Conservation (phyloP, 92 coral and sea anemone genomes). For the Micromussa lordhowensis region DNA sequence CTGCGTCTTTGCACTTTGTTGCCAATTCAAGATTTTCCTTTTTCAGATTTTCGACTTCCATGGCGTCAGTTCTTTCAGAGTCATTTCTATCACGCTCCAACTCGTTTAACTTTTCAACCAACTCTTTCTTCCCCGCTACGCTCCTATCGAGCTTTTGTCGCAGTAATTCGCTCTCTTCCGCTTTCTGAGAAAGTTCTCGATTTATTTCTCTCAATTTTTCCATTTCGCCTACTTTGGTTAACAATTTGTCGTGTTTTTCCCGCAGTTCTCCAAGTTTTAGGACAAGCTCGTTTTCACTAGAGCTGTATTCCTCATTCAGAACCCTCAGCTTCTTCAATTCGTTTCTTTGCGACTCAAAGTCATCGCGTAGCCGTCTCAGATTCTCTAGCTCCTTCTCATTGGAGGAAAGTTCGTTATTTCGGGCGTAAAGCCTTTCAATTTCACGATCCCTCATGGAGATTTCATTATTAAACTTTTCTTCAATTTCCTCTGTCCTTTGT, state of each 20-base stretch:
- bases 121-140: constrained; percentile 56
- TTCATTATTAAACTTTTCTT: constrained; percentile 56
- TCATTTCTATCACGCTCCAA: constrained; percentile 52
- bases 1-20: constrained; percentile 69
- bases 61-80: constrained; percentile 36
- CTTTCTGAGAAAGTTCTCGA: constrained; percentile 45
- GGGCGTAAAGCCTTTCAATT: constrained; percentile 76
- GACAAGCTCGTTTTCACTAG: constrained; percentile 58
- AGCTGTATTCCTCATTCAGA: constrained; percentile 10
- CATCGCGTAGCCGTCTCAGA: constrained; percentile 37
- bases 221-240: constrained; percentile 44
- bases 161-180: constrained; percentile 45
- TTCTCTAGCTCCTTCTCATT: constrained; percentile 69
- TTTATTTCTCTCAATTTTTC: constrained; percentile 47
- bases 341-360: constrained; percentile 25
- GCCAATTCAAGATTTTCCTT: constrained; percentile 55
- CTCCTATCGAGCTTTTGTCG: constrained; percentile 47
- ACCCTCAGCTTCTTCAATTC: constrained; percentile 50
- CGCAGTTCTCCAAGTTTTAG: constrained; percentile 42
- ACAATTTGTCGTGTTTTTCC: constrained; percentile 41
- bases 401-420: constrained; percentile 70
- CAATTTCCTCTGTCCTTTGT: constrained; percentile 49
- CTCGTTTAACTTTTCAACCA: constrained; percentile 36
- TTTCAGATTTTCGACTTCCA: constrained; percentile 53
- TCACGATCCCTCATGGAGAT: constrained; percentile 64